A percentile compares a stretch with the other conserved stretches of the same genome.
Evolutionary conservation across 1,140 invertebrate genomes (phyloP).

Genomic region (Drosophila funebris): DNA sequence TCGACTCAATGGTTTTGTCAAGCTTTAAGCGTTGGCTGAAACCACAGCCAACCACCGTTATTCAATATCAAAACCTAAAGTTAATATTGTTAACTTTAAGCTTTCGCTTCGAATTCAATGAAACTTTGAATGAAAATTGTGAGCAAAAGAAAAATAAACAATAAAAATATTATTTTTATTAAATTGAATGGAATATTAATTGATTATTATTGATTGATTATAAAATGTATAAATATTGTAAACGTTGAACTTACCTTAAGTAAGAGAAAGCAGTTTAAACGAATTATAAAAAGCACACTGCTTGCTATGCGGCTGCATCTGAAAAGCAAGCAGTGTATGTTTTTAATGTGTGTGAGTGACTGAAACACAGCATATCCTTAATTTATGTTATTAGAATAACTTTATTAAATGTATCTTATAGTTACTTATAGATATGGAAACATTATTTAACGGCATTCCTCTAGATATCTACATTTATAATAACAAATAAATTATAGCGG

Average conservation of each 20-base stretch:
- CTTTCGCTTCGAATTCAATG: conserved; percentile 6
- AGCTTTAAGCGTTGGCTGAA: conserved; percentile 16
- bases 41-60: conserved; percentile 18
- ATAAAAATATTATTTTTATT: neutral
- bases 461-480: neutral
- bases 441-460: no score
- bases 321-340: no score
- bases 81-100: neutral
- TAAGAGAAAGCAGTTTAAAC: no score
- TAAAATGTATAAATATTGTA: no score
- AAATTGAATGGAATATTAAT: no score
- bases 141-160: neutral
- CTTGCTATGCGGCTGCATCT: no score
- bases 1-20: neutral
- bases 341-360: no score
- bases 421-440: no score
- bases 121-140: neutral
- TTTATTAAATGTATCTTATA: neutral
- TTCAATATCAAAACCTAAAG: conserved; percentile 40
- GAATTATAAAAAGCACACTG: no score
- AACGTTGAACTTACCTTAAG: no score
- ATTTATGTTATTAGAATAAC: neutral
- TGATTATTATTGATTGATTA: no score
- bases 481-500: neutral
- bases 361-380: no score